Percentiles rank a stretch among this genome's conserved stretches.
phyloP scores from a whole-genome alignment of 37 sponge, comb jelly and placozoan genomes.

The Petrosia ficiformis region DNA sequence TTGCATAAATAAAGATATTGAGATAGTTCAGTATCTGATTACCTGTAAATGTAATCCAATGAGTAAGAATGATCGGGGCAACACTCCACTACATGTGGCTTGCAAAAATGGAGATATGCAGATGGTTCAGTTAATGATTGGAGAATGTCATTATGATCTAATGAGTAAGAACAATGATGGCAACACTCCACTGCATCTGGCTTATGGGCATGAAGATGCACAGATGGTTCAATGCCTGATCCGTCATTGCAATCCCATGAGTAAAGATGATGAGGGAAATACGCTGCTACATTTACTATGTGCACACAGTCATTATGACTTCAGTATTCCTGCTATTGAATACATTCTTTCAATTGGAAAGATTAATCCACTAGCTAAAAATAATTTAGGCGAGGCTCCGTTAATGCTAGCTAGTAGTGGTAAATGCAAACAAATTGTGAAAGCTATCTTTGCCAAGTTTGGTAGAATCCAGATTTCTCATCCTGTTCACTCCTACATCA shows the following conservation, averaged over 20 bases:
- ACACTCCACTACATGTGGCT: neutral
- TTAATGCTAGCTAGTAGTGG: neutral
- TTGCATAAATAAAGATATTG: neutral
- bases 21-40: neutral
- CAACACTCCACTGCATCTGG: too few relatives aligned
- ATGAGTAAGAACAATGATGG: too few relatives aligned
- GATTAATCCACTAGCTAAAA: neutral
- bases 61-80: neutral
- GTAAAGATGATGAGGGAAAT: conserved; percentile 19
- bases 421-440: neutral
- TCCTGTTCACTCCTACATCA: neutral
- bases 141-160: neutral
- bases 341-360: neutral
- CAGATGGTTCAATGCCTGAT: neutral
- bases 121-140: neutral
- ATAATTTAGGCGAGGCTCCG: neutral
- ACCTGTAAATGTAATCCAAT: neutral
- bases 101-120: neutral
- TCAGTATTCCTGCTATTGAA: neutral
- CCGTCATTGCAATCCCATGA: neutral
- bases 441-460: neutral
- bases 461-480: neutral
- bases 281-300: conserved; percentile 20
- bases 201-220: neutral
- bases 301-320: neutral